Evolutionary conservation across 1,140 invertebrate species (phyloP).

Genomic region (Theocolax elegans): DNA sequence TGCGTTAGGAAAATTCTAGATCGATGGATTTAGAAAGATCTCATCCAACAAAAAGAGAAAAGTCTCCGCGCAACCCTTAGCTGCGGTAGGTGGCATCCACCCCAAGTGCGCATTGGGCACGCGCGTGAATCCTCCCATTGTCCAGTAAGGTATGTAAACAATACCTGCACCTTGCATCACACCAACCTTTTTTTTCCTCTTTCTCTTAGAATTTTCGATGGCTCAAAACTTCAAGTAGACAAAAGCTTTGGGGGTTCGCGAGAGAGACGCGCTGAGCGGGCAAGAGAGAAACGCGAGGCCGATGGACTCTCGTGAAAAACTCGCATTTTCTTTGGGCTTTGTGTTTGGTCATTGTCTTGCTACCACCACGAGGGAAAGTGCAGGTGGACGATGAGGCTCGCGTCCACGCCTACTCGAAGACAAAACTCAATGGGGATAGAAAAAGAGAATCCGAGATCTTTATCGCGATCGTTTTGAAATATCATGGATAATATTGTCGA

Average conservation of each 20-base stretch:
- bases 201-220: too few relatives aligned
- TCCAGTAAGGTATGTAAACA: constrained; percentile 26
- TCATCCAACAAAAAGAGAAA: too few relatives aligned
- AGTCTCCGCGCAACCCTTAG: constrained; percentile 8
- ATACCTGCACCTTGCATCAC: constrained; percentile 38
- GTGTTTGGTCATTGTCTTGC: constrained; percentile 31
- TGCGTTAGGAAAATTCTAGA: background rate
- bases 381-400: constrained; percentile 12
- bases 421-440: background rate
- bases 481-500: too few relatives aligned
- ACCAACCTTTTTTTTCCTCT: background rate
- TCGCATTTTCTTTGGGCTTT: too few relatives aligned
- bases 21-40: too few relatives aligned
- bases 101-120: background rate
- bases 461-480: background rate
- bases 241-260: too few relatives aligned
- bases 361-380: constrained; percentile 9
- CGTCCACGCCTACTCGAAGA: background rate
- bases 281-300: too few relatives aligned
- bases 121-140: background rate
- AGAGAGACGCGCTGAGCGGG: too few relatives aligned
- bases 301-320: too few relatives aligned
- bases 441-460: background rate
- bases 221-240: too few relatives aligned
- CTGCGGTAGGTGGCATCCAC: background rate